phyloP scores from a whole-genome alignment of 2,113 vertebrate genomes.

The Laticauda laticaudata region DNA sequence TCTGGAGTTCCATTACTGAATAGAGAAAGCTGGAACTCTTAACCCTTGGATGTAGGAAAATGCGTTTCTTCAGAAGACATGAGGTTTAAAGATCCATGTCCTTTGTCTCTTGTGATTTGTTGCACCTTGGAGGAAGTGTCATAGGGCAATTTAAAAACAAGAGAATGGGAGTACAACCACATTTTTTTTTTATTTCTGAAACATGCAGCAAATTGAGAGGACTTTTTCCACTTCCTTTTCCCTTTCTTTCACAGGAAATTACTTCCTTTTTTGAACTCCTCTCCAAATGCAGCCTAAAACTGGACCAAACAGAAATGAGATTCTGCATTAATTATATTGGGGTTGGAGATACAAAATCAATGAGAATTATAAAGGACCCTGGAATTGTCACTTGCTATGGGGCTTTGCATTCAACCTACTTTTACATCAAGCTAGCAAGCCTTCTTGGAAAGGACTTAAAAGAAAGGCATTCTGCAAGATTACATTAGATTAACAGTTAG shows the following conservation, averaged over 20 bases:
- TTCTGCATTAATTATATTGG: background rate
- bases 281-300: background rate
- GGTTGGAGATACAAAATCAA: background rate
- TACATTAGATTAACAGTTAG: too few species aligned
- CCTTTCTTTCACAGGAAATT: background rate
- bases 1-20: background rate
- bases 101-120: background rate
- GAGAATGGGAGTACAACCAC: background rate
- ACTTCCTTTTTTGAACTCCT: background rate
- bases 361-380: background rate
- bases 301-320: background rate
- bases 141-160: background rate
- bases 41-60: background rate
- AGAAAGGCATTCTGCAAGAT: background rate
- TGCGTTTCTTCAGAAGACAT: background rate
- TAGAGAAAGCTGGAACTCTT: background rate
- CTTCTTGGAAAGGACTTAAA: background rate
- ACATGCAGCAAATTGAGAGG: background rate
- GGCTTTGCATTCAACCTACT: background rate
- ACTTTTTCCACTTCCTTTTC: background rate
- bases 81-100: background rate
- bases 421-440: background rate
- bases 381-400: background rate
- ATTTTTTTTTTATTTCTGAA: background rate
- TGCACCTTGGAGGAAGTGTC: background rate